Evolutionary conservation across 2,113 vertebrate species (phyloP).

Genomic region (Ornithorhynchus anatinus): DNA sequence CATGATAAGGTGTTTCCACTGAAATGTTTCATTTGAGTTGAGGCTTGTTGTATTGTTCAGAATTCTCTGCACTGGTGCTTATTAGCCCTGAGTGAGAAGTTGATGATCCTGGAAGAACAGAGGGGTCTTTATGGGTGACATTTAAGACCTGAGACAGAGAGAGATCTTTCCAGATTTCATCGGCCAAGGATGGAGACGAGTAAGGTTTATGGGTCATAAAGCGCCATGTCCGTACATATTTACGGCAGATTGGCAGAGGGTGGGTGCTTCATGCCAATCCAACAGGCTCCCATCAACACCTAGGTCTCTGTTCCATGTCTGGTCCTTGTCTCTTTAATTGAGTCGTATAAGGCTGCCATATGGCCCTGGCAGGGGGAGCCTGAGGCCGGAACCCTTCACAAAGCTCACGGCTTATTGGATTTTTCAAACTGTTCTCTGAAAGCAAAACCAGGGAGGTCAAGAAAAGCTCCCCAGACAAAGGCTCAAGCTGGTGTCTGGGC

Average conservation of each 20-base stretch:
- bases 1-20: constrained; percentile 1
- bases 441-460: too few relatives aligned
- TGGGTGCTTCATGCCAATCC: neutral
- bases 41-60: neutral
- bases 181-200: neutral
- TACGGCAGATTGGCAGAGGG: neutral
- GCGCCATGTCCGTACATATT: neutral
- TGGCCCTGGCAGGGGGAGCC: neutral
- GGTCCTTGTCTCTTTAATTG: neutral
- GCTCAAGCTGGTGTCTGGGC: too few relatives aligned
- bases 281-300: neutral
- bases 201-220: neutral
- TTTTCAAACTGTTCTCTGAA: neutral
- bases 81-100: constrained; percentile 6
- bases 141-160: constrained; percentile 11
- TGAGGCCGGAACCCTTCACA: neutral
- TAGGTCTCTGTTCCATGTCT: neutral
- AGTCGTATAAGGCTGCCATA: neutral
- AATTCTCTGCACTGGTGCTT: constrained; percentile 11
- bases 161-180: neutral
- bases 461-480: too few relatives aligned
- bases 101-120: constrained; percentile 16
- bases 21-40: constrained; percentile 3
- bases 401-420: neutral
- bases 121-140: constrained; percentile 3